Evolutionary conservation across 1,140 invertebrate species (phyloP).

Genomic region (Halesus radiatus): DNA sequence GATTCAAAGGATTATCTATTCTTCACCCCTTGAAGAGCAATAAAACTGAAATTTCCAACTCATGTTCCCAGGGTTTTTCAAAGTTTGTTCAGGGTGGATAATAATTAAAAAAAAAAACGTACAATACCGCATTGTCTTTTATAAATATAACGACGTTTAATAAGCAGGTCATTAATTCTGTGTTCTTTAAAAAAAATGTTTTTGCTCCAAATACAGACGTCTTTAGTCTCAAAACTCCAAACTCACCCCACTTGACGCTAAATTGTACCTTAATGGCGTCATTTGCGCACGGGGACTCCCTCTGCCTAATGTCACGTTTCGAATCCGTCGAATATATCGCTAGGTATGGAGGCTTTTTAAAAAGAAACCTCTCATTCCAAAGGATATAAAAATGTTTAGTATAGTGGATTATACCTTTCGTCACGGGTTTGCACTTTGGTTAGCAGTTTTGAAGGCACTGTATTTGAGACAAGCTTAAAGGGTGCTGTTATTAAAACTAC

Average conservation of each 20-base stretch:
- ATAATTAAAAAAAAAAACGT: too few relatives aligned
- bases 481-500: too few relatives aligned
- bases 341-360: not conserved
- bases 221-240: not conserved
- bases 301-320: conserved; percentile 8
- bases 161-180: not conserved
- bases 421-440: too few relatives aligned
- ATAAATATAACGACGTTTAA: not conserved
- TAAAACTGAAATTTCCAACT: too few relatives aligned
- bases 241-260: not conserved
- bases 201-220: not conserved
- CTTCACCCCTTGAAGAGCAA: too few relatives aligned
- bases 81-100: too few relatives aligned
- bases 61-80: too few relatives aligned
- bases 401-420: too few relatives aligned
- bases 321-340: not conserved
- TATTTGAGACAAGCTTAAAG: too few relatives aligned
- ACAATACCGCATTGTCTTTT: too few relatives aligned
- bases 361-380: not conserved
- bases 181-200: not conserved
- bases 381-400: not conserved
- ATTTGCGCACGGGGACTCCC: conserved; percentile 12
- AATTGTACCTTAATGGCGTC: conserved; percentile 32
- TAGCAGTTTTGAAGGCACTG: too few relatives aligned
- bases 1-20: too few relatives aligned